Evolutionary conservation across 2,888 invertebrate species (phyloP).

Genomic region (Chrysodeixis includens): DNA sequence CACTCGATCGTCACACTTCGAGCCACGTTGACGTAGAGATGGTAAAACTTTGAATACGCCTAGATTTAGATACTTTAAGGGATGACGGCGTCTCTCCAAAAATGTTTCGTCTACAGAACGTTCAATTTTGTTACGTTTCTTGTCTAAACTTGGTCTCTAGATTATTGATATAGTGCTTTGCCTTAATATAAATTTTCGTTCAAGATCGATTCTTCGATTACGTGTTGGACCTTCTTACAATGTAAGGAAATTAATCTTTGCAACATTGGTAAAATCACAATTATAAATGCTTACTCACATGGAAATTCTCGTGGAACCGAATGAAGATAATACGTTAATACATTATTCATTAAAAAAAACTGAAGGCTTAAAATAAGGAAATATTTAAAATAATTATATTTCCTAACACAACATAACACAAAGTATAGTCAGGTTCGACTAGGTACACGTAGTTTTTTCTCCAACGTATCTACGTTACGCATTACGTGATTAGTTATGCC

Average conservation of each 20-base stretch:
- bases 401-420: constrained; percentile 41
- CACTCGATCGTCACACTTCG: constrained; percentile 69
- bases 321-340: background rate
- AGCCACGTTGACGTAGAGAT: constrained; percentile 58
- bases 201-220: too few species aligned
- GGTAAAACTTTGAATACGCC: constrained; percentile 78
- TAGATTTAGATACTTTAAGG: constrained; percentile 68
- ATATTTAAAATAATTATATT: constrained; percentile 22
- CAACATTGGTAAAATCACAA: background rate
- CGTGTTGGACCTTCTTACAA: too few species aligned
- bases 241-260: background rate
- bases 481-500: constrained; percentile 54
- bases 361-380: constrained; percentile 6
- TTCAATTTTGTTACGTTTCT: background rate
- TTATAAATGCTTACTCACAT: background rate
- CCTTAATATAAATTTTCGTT: background rate
- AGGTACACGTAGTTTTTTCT: constrained; percentile 35
- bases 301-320: background rate
- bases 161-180: background rate
- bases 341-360: constrained; percentile 33
- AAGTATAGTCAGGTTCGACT: constrained; percentile 35
- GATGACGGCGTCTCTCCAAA: constrained; percentile 8
- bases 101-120: constrained; percentile 6
- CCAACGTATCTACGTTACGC: constrained; percentile 54
- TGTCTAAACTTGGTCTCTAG: background rate